Evolutionary conservation across 2,113 vertebrate genomes (phyloP).

Genomic region (Nothoprocta perdicaria): DNA sequence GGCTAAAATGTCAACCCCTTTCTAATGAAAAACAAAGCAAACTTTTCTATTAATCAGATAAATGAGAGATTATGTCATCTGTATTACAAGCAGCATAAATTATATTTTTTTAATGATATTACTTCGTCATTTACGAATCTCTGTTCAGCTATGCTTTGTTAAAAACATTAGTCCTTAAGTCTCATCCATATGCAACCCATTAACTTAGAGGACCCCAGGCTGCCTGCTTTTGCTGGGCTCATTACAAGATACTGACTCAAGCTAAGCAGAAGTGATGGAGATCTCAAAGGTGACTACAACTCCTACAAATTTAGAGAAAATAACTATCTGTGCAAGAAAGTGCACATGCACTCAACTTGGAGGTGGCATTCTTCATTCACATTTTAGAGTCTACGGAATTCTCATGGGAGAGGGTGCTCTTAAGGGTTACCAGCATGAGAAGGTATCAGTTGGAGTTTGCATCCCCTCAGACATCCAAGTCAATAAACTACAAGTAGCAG

Average conservation of each 20-base stretch:
- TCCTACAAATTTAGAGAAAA: neutral
- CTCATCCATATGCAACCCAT: neutral
- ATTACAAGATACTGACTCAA: neutral
- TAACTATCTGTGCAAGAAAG: neutral
- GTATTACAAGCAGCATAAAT: neutral
- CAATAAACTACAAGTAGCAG: neutral
- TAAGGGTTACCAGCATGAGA: neutral
- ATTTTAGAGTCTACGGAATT: neutral
- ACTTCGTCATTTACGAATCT: neutral
- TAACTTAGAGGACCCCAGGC: neutral
- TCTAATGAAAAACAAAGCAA: neutral
- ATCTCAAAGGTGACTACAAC: neutral
- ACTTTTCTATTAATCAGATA: neutral
- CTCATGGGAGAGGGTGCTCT: neutral
- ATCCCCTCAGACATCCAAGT: neutral
- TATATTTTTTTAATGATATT: neutral
- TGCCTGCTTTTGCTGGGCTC: neutral
- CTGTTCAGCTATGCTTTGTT: neutral
- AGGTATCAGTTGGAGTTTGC: neutral
- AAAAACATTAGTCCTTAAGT: neutral
- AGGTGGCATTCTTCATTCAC: neutral
- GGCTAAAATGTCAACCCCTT: neutral
- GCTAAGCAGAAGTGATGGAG: neutral
- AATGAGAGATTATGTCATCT: neutral
- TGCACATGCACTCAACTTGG: fast-evolving